Conservation (phyloP, 64 coral and sea anemone genomes). For the Exaiptasia diaphana region DNA sequence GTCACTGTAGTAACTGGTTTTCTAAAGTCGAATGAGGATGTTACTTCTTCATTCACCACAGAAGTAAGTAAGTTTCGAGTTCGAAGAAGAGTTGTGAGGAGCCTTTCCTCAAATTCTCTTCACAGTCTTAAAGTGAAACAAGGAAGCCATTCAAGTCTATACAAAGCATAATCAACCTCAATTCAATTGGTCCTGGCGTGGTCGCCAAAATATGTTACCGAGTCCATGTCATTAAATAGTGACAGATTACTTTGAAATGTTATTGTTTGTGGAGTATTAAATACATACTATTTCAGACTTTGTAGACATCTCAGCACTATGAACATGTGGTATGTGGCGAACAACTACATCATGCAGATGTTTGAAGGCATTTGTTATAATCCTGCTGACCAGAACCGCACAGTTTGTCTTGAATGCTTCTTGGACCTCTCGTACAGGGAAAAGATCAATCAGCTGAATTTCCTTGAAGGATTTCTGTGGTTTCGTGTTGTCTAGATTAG, state of each 20-base stretch:
- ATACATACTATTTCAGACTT: slow-evolving; percentile 21
- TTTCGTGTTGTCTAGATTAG: not conserved
- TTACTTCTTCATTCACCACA: slow-evolving; percentile 2
- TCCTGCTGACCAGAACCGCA: slow-evolving; percentile 11
- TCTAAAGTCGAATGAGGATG: not conserved
- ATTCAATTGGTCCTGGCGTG: too few relatives aligned
- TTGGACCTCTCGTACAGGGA: not conserved
- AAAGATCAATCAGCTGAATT: slow-evolving; percentile 15
- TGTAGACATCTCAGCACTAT: not conserved
- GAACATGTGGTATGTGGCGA: slow-evolving; percentile 4
- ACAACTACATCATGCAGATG: not conserved
- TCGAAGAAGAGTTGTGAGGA: slow-evolving; percentile 27
- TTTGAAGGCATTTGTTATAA: not conserved
- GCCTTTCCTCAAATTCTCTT: slow-evolving; percentile 1
- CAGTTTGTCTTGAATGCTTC: not conserved
- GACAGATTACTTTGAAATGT: too few relatives aligned
- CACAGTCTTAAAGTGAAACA: too few relatives aligned
- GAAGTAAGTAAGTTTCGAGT: not conserved
- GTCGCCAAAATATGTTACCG: too few relatives aligned
- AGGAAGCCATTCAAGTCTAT: too few relatives aligned
- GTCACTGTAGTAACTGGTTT: slow-evolving; percentile 6
- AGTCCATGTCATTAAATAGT: too few relatives aligned
- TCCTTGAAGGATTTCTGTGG: not conserved
- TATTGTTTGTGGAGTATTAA: too few relatives aligned
- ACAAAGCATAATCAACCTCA: too few relatives aligned